Evolutionary conservation across 2,797 vertebrate genomes (phyloP), one percentile per base, ranked within the genome.

Genomic region (Morelia viridis): DNA sequence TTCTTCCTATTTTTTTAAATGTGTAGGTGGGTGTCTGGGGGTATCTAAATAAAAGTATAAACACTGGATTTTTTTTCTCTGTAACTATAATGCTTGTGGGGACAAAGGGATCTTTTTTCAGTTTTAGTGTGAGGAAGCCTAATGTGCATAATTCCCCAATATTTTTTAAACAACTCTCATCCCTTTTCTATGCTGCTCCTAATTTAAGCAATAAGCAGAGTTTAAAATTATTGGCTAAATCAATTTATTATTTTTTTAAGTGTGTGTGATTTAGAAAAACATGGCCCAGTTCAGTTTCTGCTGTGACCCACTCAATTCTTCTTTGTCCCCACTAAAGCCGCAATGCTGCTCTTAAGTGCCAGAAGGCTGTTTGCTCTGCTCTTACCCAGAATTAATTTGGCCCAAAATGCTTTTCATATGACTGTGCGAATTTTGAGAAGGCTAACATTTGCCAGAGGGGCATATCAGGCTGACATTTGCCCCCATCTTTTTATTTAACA

Each of bases 401-500:
- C 56, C 85, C 53, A 50, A 24, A 91, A 9, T 41, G 24, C 84
- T 89, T 89, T 65, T 50, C 50, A 26, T 60, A 24, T 35, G 28
- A 17, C 8, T 65, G 24, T n/a, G 19, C 85, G 76, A 65, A 22
- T 87, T 31, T 22, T 85, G 85, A 90, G 17, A 87, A 88, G n/a
- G 1, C 56, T 71, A 62, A 92, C 91, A 88, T 9, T 19, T 4
- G 62, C 62, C n/a, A 56, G 22, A 64, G 31, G 31, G 8, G 35
- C n/a, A 10, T 8, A 5, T 89, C 60, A 65, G 58, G 6, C 22
- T 88, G 90, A 89, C 28, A 46, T 28, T 89, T 92, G 28, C 41
- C 19, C 24, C 0, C 60, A 80, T 57, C 26, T 4, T 10, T 0
- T 93, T 93, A 68, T 93, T 90, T 93, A 91, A 68, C 80, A 85